A percentile compares a stretch with the other conserved stretches of the same genome.
Evolutionary conservation across 53 echinoderm and acorn worm genomes (phyloP).

Genomic region (Apostichopus leukothele): DNA sequence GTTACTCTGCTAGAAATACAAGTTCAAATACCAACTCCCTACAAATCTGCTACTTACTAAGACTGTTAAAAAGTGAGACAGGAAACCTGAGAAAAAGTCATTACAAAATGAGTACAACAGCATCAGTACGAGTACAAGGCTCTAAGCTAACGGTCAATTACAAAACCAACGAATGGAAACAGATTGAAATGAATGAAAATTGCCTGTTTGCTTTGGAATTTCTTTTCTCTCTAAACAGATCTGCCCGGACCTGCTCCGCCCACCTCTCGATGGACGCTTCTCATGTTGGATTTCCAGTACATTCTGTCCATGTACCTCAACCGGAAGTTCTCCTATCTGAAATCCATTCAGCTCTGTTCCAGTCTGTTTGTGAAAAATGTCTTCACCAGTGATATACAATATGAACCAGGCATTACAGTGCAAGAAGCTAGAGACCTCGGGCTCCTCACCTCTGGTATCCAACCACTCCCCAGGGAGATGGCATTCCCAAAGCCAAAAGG

Average conservation of each 20-base stretch:
- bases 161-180: too few relatives aligned
- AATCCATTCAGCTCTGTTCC: constrained; percentile 85
- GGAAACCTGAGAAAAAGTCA: too few relatives aligned
- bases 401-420: constrained; percentile 79
- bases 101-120: too few relatives aligned
- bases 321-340: constrained; percentile 83
- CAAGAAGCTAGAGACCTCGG: constrained; percentile 87
- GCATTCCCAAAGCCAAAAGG: constrained; percentile 84
- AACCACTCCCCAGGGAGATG: constrained; percentile 95
- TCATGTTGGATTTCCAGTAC: constrained; percentile 90
- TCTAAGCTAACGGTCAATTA: too few relatives aligned
- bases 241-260: constrained; percentile 90
- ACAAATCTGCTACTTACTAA: too few relatives aligned
- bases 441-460: constrained; percentile 77
- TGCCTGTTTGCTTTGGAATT: not conserved
- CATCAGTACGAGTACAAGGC: too few relatives aligned
- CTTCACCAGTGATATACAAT: constrained; percentile 94
- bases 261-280: constrained; percentile 77
- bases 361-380: constrained; percentile 91
- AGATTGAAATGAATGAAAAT: too few relatives aligned
- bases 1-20: too few relatives aligned
- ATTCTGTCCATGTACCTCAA: constrained; percentile 99
- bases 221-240: constrained; percentile 48
- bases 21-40: too few relatives aligned
- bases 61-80: too few relatives aligned